Conservation (phyloP, 1,140 invertebrate species). For the Psilanteris sp. region DNA sequence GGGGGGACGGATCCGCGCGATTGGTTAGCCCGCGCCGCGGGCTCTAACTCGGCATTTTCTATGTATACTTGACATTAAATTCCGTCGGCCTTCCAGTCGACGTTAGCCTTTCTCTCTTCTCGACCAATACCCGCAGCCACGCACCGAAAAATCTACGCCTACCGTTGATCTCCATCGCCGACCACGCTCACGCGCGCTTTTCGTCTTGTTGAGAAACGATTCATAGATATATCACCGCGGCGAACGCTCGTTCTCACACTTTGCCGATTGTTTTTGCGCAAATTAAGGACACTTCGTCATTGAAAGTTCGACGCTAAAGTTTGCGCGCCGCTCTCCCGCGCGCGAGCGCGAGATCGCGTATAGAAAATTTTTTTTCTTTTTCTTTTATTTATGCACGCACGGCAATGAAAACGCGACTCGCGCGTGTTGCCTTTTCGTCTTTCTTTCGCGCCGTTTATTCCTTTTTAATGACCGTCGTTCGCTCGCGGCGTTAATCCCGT, state of each 20-base stretch:
- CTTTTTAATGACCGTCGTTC: no score
- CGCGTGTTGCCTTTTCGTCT: conserved; percentile 12
- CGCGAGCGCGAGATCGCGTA: no score
- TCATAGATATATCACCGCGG: conserved; percentile 51
- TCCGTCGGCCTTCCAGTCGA: conserved; percentile 63
- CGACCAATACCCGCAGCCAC: conserved; percentile 66
- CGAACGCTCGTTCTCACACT: conserved; percentile 60
- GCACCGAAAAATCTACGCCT: conserved; percentile 68
- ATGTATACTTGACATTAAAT: conserved; percentile 68
- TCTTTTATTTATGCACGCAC: conserved; percentile 58
- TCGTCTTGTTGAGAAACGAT: conserved; percentile 63
- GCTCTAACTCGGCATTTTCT: conserved; percentile 58
- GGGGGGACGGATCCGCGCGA: conserved; percentile 59
- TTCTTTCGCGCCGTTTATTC: background rate
- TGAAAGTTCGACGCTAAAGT: conserved; percentile 58
- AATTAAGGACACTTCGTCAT: conserved; percentile 66
- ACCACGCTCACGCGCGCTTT: conserved; percentile 45
- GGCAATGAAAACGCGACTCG: conserved; percentile 37
- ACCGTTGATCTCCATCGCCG: conserved; percentile 62
- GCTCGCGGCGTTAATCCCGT: no score
- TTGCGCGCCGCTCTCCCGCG: conserved; percentile 40
- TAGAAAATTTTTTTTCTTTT: no score
- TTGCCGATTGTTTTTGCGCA: conserved; percentile 63
- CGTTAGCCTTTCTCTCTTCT: conserved; percentile 67
- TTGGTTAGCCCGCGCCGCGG: conserved; percentile 53